Conservation (phyloP, 2,797 vertebrate species). For the Hyperoplus lanceolatus region DNA sequence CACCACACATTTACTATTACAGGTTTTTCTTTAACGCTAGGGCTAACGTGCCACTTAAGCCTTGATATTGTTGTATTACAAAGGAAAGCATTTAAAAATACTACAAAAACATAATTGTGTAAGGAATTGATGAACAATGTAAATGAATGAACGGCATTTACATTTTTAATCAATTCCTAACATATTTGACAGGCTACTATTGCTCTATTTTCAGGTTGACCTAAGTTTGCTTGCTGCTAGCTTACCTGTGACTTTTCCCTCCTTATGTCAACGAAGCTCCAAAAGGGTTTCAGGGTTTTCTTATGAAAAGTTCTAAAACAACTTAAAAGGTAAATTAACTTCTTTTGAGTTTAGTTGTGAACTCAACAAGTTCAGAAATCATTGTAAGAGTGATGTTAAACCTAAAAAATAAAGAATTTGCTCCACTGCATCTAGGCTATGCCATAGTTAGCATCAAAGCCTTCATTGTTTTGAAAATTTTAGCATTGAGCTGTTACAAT, state of each 20-base stretch:
- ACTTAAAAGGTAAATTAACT: neutral
- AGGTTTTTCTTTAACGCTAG: neutral
- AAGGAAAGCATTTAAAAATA: neutral
- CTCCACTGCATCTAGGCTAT: neutral
- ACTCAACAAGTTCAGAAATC: neutral
- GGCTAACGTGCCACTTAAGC: neutral
- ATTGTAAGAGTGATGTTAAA: neutral
- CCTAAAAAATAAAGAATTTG: neutral
- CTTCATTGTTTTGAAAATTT: neutral
- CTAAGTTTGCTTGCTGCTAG: neutral
- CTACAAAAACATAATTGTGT: too few species aligned
- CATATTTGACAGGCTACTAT: neutral
- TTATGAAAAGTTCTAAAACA: neutral
- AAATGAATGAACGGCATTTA: neutral
- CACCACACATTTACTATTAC: neutral
- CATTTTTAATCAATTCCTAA: neutral
- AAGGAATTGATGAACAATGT: too few species aligned
- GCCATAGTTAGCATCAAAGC: neutral
- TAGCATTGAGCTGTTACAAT: too few species aligned
- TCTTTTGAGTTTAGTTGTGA: neutral
- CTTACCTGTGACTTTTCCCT: neutral
- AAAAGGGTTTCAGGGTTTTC: neutral
- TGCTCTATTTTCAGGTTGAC: neutral
- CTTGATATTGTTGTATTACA: neutral
- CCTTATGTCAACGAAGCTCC: neutral